A percentile compares a stretch with the other conserved stretches of the same genome.
phyloP scores from a whole-genome alignment of 1,140 invertebrate genomes.

The Holotrichia oblita region DNA sequence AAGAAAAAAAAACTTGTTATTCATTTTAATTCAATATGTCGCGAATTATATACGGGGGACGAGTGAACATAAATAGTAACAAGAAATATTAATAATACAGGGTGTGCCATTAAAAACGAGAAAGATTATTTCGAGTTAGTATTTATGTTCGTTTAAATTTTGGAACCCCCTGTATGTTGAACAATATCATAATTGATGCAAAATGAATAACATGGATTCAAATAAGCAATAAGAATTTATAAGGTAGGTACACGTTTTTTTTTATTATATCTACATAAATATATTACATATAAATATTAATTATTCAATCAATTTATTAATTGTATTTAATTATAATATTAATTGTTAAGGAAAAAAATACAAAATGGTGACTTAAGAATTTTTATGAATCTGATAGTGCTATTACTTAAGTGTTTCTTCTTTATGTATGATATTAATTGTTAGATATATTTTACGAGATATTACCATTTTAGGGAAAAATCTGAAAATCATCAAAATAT shows the following conservation, averaged over 20 bases:
- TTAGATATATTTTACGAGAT: neutral
- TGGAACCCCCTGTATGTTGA: neutral
- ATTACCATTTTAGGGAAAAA: neutral
- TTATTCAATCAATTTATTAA: neutral
- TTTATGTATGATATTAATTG: constrained; percentile 26
- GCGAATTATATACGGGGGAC: neutral
- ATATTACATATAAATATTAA: no score
- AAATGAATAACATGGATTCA: constrained; percentile 16
- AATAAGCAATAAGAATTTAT: neutral
- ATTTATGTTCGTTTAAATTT: neutral
- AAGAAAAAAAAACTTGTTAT: constrained; percentile 24
- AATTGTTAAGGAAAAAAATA: neutral
- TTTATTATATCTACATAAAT: neutral
- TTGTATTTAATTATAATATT: constrained; percentile 14
- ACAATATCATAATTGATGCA: no score
- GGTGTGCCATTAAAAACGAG: neutral
- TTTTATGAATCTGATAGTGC: constrained; percentile 5
- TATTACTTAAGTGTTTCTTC: constrained; percentile 18
- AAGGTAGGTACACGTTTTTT: constrained; percentile 34
- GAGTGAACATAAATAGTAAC: neutral
- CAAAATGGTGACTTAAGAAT: constrained; percentile 17
- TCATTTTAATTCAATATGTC: neutral
- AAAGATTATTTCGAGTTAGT: no score
- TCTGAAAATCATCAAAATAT: neutral
- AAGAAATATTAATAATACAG: neutral